Evolutionary conservation across 2,113 vertebrate genomes (phyloP).

Genomic region (Myodes glareolus): DNA sequence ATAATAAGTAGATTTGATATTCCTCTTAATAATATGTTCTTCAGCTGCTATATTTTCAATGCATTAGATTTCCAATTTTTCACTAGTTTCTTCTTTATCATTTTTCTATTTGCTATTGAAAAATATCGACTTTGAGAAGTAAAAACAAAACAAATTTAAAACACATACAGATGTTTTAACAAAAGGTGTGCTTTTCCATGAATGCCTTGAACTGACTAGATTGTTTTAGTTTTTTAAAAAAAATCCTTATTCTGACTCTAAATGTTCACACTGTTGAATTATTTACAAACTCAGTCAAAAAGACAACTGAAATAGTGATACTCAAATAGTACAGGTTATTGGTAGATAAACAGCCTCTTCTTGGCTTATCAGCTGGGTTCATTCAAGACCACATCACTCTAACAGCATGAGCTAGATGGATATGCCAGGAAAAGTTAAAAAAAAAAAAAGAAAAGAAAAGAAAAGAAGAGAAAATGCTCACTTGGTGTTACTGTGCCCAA

Average conservation of each 20-base stretch:
- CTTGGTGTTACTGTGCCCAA: not conserved
- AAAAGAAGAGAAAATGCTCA: not conserved
- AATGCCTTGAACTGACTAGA: not conserved
- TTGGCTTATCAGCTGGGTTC: not conserved
- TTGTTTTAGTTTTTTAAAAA: not conserved
- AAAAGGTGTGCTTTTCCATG: not conserved
- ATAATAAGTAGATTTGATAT: slow-evolving; percentile 1
- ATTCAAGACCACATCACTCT: slow-evolving; percentile 38
- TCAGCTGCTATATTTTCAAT: not conserved
- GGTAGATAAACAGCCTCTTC: not conserved
- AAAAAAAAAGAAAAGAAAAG: not conserved
- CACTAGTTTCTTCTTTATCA: not conserved
- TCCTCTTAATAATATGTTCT: not conserved
- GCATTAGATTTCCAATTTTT: not conserved
- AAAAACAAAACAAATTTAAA: not conserved
- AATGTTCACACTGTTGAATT: not conserved
- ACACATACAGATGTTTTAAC: not conserved
- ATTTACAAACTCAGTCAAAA: slow-evolving; percentile 39
- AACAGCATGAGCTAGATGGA: not conserved
- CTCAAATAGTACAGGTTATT: not conserved
- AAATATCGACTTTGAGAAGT: not conserved
- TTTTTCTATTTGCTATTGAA: not conserved
- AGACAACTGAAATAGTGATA: slow-evolving; percentile 31
- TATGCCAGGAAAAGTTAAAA: not conserved
- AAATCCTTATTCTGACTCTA: not conserved